Base-by-base conservation (phyloP, 2,113 vertebrate species). In the Barbus barbus region DNA sequence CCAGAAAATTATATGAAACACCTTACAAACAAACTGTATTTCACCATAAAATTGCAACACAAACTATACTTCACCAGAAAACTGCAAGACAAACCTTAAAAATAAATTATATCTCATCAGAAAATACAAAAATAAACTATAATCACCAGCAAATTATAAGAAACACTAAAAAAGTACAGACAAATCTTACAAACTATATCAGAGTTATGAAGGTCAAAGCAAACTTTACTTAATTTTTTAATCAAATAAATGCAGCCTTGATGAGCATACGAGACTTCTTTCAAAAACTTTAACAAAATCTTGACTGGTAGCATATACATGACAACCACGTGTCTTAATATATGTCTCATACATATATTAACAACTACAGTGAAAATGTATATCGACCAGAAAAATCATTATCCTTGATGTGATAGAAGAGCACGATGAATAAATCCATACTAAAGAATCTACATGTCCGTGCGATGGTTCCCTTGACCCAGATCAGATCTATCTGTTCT, bases 401-500 rank as follows among this genome's bases (percentile, higher is more conserved):
- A 79, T 72, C 36, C 53, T 74, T 58, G 16, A 78, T n/a, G 36
- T 41, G 53, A 60, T 8, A 38, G 20, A 24, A 22, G 63, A 72
- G 5, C 16, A 3, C 9, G 14, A 60, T 63, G 67, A 74, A 84
- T 78, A 84, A 44, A 60, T 61, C 53, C 48, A 38, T 80, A 24
- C 14, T 80, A 60, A 79, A 79, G 20, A 73, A 28, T 36, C 16
- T 31, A 73, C 73, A 80, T 41, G 65, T 22, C 60, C 3, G 8
- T 46, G 18, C 0, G 36, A 69, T 72, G 74, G 36, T 78, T 72
- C 74, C 60, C n/a, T 76, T 65, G 78, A 80, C 38, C 58, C 38
- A 26, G 72, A 75, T 77, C 38, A 53, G 28, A 67, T 84, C 74
- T 67, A 31, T 53, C 20, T 26, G 31, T 78, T 65, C 44, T 56